Conservation (phyloP, 2,888 invertebrate genomes). For the Rotaria magnacalcarata region DNA sequence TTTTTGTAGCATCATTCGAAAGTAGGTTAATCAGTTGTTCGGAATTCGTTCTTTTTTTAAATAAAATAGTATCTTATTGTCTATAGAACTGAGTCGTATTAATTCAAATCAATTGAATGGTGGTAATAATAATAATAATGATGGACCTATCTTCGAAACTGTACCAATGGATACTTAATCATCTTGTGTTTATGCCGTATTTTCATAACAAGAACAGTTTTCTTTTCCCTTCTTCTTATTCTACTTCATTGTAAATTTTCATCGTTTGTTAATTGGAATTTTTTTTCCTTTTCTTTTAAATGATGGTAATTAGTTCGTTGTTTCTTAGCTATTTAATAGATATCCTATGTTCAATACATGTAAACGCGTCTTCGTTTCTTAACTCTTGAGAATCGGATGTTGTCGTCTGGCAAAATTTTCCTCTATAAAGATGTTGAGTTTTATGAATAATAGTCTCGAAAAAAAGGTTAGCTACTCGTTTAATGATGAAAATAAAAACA, state of each 20-base stretch:
- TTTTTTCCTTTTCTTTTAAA: too few species aligned
- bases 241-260: too few species aligned
- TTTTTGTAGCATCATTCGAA: slow-evolving; percentile 66
- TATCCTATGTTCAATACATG: too few species aligned
- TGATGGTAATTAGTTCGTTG: background rate
- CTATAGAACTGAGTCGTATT: background rate
- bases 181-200: background rate
- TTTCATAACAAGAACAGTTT: background rate
- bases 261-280: too few species aligned
- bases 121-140: too few species aligned
- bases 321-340: background rate
- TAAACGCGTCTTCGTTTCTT: too few species aligned
- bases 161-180: background rate
- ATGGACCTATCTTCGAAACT: background rate
- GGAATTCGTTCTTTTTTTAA: background rate
- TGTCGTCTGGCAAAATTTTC: too few species aligned
- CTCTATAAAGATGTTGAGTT: too few species aligned
- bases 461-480: background rate
- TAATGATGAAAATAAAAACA: too few species aligned
- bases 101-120: background rate
- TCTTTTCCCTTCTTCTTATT: background rate
- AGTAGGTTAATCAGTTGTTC: background rate
- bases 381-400: too few species aligned
- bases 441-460: background rate
- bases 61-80: background rate